Conservation (phyloP, 2,797 vertebrate species). For the Coilia nasus region DNA sequence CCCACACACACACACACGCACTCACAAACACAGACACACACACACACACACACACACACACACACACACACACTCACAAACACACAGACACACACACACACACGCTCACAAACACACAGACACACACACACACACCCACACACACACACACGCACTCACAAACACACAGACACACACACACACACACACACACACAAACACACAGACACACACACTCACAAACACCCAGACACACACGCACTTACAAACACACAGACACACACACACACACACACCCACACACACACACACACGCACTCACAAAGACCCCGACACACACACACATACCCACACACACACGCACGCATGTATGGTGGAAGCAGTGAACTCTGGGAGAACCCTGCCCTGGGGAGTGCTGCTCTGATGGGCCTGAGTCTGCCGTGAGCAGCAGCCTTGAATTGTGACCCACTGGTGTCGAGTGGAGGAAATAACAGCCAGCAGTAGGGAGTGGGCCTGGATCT, state of each 20-base stretch:
- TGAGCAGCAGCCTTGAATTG: conserved; percentile 56
- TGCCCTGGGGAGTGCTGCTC: conserved; percentile 5
- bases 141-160: not conserved
- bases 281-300: not conserved
- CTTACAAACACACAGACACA: not conserved
- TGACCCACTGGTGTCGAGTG: conserved; percentile 54
- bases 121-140: not conserved
- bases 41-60: not conserved
- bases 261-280: not conserved
- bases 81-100: conserved; percentile 18
- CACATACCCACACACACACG: conserved; percentile 1
- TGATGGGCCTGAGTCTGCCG: conserved; percentile 28
- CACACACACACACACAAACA: not conserved
- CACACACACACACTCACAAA: not conserved
- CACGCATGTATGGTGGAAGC: conserved; percentile 8
- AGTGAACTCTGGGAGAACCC: conserved; percentile 46
- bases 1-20: not conserved
- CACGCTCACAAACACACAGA: not conserved
- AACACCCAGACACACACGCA: not conserved
- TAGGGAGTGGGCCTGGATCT: conserved; percentile 28
- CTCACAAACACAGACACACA: not conserved
- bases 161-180: not conserved
- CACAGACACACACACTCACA: not conserved
- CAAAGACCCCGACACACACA: not conserved
- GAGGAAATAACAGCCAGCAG: conserved; percentile 54